A percentile compares a stretch with the other conserved stretches of the same genome.
These are phyloP conservation scores for Etheostoma nigrum DNA, from an alignment of 2,797 vertebrate species.

Conservation along the genomic window DNA sequence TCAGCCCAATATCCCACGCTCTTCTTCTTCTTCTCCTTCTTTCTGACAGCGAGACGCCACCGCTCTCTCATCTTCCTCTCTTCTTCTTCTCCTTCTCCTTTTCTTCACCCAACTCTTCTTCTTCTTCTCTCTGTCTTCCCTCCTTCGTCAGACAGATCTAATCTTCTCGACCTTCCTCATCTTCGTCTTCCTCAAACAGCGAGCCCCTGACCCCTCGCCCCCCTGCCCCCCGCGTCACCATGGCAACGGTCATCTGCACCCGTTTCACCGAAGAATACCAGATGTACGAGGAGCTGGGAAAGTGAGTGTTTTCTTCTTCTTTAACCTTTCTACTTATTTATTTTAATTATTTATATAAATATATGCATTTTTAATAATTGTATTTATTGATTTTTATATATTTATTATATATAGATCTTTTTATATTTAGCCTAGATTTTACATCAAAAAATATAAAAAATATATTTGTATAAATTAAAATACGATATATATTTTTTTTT, in stretches of 20 bases:
- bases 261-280: slow-evolving; percentile 99
- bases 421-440: no score
- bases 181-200: slow-evolving; percentile 57
- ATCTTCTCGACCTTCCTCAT: slow-evolving; percentile 41
- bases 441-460: no score
- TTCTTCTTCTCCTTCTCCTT: slow-evolving; percentile 52
- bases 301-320: slow-evolving; percentile 87
- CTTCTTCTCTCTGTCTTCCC: slow-evolving; percentile 19
- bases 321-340: no score
- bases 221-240: slow-evolving; percentile 69
- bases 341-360: no score
- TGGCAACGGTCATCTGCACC: slow-evolving; percentile 99
- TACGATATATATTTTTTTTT: no score
- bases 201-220: slow-evolving; percentile 63
- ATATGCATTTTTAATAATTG: no score
- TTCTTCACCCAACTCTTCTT: slow-evolving; percentile 21
- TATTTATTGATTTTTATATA: no score
- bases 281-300: slow-evolving; percentile 98
- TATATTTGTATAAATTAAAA: no score
- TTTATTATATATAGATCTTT: no score
- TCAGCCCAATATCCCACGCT: slow-evolving; percentile 4
- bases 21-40: background rate
- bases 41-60: background rate
- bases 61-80: slow-evolving; percentile 41
- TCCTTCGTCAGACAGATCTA: slow-evolving; percentile 28